Evolutionary conservation across 2,888 invertebrate species (phyloP).

Genomic region (Conistra vaccinii): DNA sequence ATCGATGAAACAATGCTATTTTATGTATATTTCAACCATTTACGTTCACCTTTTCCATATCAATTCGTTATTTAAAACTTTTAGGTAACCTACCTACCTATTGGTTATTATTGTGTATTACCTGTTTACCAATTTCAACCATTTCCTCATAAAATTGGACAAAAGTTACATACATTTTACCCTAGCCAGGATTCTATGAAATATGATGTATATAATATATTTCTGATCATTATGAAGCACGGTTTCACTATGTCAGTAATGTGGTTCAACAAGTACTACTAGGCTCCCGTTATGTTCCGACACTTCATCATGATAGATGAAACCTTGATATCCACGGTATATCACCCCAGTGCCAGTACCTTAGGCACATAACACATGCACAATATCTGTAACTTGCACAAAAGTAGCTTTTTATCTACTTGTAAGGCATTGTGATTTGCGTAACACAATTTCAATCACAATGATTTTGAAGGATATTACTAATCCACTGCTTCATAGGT

Average conservation of each 20-base stretch:
- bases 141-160: background rate
- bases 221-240: slow-evolving; percentile 55
- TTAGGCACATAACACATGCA: background rate
- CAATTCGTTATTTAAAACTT: background rate
- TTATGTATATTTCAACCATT: background rate
- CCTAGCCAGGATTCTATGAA: slow-evolving; percentile 30
- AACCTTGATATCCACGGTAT: slow-evolving; percentile 6
- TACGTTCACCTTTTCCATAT: background rate
- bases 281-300: slow-evolving; percentile 66
- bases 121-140: background rate
- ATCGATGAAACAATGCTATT: background rate
- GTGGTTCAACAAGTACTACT: slow-evolving; percentile 63
- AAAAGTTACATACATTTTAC: slow-evolving; percentile 11
- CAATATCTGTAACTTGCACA: background rate
- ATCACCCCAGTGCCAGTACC: slow-evolving; percentile 2
- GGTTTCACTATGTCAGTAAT: slow-evolving; percentile 65
- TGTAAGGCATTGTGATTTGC: background rate
- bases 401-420: background rate
- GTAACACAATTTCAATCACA: no score
- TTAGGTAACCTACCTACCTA: background rate
- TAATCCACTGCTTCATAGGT: no score
- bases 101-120: background rate
- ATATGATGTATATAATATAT: slow-evolving; percentile 55
- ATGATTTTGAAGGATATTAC: no score
- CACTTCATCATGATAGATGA: slow-evolving; percentile 60